These are phyloP conservation scores for Cheilinus undulatus DNA, from an alignment of 2,113 vertebrate species.

Conservation along the genomic window DNA sequence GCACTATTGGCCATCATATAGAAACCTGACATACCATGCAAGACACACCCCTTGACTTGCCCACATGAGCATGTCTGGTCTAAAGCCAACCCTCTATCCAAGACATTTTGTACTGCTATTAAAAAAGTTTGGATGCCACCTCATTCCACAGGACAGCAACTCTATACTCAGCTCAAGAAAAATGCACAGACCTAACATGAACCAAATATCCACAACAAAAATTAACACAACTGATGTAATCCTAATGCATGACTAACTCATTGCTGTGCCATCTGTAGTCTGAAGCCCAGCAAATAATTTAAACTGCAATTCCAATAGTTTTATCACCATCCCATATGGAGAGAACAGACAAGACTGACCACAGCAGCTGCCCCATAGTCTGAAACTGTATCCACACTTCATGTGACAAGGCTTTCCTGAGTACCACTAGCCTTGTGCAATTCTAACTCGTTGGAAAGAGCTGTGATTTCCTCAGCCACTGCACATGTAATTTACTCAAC, in stretches of 20 bases:
- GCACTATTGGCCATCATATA: background rate
- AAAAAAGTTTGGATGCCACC: background rate
- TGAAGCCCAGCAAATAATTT: slow-evolving; percentile 11
- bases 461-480: slow-evolving; percentile 3
- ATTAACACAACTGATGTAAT: background rate
- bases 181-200: background rate
- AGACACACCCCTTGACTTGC: background rate
- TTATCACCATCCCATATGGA: slow-evolving; percentile 19
- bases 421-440: background rate
- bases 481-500: background rate
- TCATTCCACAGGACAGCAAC: background rate
- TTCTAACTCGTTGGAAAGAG: slow-evolving; percentile 16
- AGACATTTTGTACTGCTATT: background rate
- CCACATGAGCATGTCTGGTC: background rate
- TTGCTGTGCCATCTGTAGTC: background rate
- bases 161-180: background rate
- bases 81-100: background rate
- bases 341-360: background rate
- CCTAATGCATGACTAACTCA: background rate
- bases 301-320: background rate
- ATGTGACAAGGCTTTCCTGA: slow-evolving; percentile 15
- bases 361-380: slow-evolving; percentile 36
- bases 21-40: background rate
- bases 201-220: background rate
- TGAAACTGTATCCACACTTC: slow-evolving; percentile 30